Percentiles rank a stretch among this genome's conserved stretches.
Conservation (phyloP, 1,140 invertebrate genomes). For the Arctopsyche grandis region DNA sequence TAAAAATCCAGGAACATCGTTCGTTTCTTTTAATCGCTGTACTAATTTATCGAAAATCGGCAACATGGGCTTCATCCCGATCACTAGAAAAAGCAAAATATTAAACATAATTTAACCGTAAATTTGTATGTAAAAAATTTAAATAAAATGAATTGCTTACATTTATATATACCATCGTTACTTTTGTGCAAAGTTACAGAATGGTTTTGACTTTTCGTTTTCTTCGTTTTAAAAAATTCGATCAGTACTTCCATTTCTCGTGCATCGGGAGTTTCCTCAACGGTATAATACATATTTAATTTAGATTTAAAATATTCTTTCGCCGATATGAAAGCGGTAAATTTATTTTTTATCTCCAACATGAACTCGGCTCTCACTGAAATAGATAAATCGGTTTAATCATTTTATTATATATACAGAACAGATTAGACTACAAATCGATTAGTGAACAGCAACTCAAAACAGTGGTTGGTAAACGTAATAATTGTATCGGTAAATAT, state of each 20-base stretch:
- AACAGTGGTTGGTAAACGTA: too few relatives aligned
- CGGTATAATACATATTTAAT: constrained; percentile 48
- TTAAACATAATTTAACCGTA: constrained; percentile 7
- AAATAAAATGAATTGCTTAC: constrained; percentile 20
- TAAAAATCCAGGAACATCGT: constrained; percentile 46
- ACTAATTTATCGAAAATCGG: constrained; percentile 34
- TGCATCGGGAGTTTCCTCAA: constrained; percentile 34
- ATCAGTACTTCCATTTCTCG: constrained; percentile 37
- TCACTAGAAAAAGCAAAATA: constrained; percentile 47
- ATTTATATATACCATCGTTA: constrained; percentile 13
- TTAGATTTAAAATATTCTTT: constrained; percentile 48
- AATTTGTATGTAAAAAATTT: neutral
- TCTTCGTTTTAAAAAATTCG: constrained; percentile 49
- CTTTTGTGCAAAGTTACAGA: constrained; percentile 33
- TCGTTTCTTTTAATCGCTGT: constrained; percentile 45
- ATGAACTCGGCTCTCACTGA: constrained; percentile 27
- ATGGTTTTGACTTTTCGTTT: constrained; percentile 40
- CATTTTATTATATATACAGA: too few relatives aligned
- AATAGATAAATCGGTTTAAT: constrained; percentile 17
- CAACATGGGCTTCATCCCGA: constrained; percentile 46
- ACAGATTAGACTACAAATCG: too few relatives aligned
- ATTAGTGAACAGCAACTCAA: too few relatives aligned
- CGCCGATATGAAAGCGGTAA: constrained; percentile 43
- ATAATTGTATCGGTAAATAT: too few relatives aligned
- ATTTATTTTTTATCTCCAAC: constrained; percentile 41